Evolutionary conservation across 2,888 invertebrate species (phyloP), one percentile per base, ranked within the genome.

Genomic region (Acanthosepion lycidas): DNA sequence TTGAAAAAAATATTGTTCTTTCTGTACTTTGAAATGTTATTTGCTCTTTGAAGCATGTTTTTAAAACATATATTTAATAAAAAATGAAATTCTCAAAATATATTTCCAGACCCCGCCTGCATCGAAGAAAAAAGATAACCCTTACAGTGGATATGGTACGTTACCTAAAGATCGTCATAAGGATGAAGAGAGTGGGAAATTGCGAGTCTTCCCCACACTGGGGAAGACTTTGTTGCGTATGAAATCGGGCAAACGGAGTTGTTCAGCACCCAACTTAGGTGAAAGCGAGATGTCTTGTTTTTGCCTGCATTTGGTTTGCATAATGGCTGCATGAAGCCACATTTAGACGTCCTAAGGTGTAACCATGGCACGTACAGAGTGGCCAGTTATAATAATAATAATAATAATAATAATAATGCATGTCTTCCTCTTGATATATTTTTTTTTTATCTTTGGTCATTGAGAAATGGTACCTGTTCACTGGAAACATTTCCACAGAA

Each of bases 221-320:
- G 98, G 99, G 98, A 98, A 98, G 97, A 97, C 97, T 95, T 97
- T 97, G 96, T 96, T 97, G 96, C 96, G 96, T 92, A 96, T 97
- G 96, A 97, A 97, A 96, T 97, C 98, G 98, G 98, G 98, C 96
- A 98, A 98, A 98, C 98, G 98, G 98, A 98, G 99, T 98, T 98
- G 98, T 97, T 99, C 99, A 97, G 99, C 99, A 97, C 99, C 99
- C 97, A 99, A 99, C 98, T 98, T 99, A 99, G 99, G 99, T 99
- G 98, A 97, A 95, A 42, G 51, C 95, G 96, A 96, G 95, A 92
- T 93, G 95, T 94, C 92, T 95, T 94, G 64, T 91, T 94, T 95
- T 55, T 94, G 94, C 94, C 94, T 94, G 94, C 94, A 28, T 51
- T 92, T 92, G 92, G 92, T 92, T 26, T 92, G 92, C 92, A 49